These are phyloP conservation scores for Pelochelys cantorii DNA, from an alignment of 2,797 vertebrate species.

Conservation along the genomic window DNA sequence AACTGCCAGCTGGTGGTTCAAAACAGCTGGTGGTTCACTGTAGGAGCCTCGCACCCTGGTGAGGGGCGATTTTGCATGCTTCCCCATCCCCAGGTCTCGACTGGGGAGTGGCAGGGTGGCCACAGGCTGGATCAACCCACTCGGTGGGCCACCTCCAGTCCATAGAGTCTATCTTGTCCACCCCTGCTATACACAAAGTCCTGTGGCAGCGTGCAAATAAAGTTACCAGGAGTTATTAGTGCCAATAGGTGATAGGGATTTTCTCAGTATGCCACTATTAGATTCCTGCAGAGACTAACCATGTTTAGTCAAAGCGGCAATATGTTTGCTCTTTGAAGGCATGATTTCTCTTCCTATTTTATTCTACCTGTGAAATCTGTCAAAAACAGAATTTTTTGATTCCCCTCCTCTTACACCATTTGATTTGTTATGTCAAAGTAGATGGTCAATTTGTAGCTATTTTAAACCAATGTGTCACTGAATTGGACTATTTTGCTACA, in stretches of 20 bases:
- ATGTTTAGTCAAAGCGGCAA: constrained; percentile 25
- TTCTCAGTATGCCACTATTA: constrained; percentile 30
- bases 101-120: too few relatives aligned
- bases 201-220: constrained; percentile 23
- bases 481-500: constrained; percentile 33
- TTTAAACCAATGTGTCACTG: neutral
- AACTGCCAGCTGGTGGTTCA: too few relatives aligned
- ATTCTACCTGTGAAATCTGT: constrained; percentile 40
- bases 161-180: too few relatives aligned
- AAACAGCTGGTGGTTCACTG: too few relatives aligned
- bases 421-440: neutral
- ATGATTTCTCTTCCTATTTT: constrained; percentile 17
- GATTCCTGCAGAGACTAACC: constrained; percentile 39
- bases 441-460: constrained; percentile 19
- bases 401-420: constrained; percentile 4
- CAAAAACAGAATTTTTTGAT: constrained; percentile 19
- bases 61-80: too few relatives aligned
- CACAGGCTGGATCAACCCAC: too few relatives aligned
- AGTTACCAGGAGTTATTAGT: constrained; percentile 60
- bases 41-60: too few relatives aligned
- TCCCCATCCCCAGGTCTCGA: too few relatives aligned
- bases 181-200: neutral
- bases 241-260: constrained; percentile 39
- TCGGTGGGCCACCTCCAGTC: too few relatives aligned
- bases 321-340: constrained; percentile 8